Evolutionary conservation across 2,888 invertebrate genomes (phyloP).

Genomic region (Lordiphosa andalusiaca): DNA sequence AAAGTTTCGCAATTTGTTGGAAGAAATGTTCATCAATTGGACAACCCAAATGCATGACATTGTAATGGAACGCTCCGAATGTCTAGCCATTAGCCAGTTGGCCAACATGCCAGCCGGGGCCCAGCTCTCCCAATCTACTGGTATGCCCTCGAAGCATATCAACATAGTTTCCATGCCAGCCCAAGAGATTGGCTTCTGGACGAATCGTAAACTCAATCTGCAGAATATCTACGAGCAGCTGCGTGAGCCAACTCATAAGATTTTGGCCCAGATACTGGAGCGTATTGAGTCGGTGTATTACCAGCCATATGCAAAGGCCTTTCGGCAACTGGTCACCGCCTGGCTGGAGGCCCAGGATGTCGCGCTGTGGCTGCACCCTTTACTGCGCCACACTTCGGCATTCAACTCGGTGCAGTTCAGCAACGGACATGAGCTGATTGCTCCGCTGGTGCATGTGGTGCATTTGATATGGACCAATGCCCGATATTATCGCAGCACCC

Average conservation of each 20-base stretch:
- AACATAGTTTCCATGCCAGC: constrained; percentile 81
- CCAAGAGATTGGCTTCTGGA: constrained; percentile 91
- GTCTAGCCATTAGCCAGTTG: constrained; percentile 29
- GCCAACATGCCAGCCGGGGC: background rate
- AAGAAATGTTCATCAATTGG: constrained; percentile 95
- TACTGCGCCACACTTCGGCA: constrained; percentile 81
- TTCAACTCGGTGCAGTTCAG: constrained; percentile 88
- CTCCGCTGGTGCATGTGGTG: constrained; percentile 90
- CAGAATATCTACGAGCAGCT: constrained; percentile 94
- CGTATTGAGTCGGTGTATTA: constrained; percentile 90
- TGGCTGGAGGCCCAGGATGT: constrained; percentile 93
- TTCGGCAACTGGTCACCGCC: constrained; percentile 87
- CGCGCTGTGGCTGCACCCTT: constrained; percentile 88
- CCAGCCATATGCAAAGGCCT: constrained; percentile 87
- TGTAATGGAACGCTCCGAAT: constrained; percentile 72
- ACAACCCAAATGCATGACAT: constrained; percentile 86
- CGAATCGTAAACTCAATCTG: constrained; percentile 87
- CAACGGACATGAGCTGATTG: constrained; percentile 83
- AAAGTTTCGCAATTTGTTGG: constrained; percentile 85
- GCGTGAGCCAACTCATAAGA: constrained; percentile 88
- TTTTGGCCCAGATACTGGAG: constrained; percentile 90
- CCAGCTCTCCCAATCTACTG: constrained; percentile 1
- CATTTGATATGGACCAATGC: constrained; percentile 94
- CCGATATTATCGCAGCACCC: constrained; percentile 86
- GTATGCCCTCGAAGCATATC: constrained; percentile 31